Evolutionary conservation across 1,140 invertebrate genomes (phyloP).

Genomic region (Pseudomyrmex pallidus): DNA sequence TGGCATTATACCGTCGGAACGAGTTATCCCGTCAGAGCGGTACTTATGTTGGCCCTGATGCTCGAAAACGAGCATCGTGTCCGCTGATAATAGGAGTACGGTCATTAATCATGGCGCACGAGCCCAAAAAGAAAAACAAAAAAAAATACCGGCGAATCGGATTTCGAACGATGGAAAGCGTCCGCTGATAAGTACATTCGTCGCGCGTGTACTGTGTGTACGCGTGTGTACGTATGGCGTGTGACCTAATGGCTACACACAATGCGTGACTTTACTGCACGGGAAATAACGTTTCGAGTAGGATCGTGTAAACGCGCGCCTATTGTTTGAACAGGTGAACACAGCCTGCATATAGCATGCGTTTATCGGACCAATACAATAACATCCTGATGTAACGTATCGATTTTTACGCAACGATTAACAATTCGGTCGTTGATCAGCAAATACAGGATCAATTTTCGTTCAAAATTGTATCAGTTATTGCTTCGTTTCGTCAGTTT

Average conservation of each 20-base stretch:
- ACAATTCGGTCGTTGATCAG: constrained; percentile 20
- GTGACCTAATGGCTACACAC: constrained; percentile 25
- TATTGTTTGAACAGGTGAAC: constrained; percentile 41
- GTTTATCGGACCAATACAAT: constrained; percentile 33
- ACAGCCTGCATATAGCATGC: background rate
- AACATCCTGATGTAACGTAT: constrained; percentile 29
- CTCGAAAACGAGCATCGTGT: constrained; percentile 65
- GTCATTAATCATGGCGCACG: constrained; percentile 61
- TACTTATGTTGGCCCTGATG: constrained; percentile 69
- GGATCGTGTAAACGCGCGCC: constrained; percentile 19
- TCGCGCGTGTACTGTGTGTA: background rate
- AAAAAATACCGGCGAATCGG: constrained; percentile 13
- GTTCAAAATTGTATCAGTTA: constrained; percentile 20
- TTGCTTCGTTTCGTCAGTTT: background rate
- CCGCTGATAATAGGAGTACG: constrained; percentile 59
- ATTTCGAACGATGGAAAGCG: constrained; percentile 49
- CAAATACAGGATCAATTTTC: background rate
- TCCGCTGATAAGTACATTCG: constrained; percentile 33
- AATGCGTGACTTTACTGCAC: constrained; percentile 32
- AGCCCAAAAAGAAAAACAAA: constrained; percentile 37
- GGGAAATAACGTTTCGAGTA: constrained; percentile 43
- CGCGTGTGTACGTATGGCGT: background rate
- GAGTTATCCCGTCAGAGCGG: constrained; percentile 70
- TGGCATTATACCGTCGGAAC: constrained; percentile 63
- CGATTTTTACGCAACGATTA: constrained; percentile 26